phyloP scores from a whole-genome alignment of 2,113 vertebrate genomes.

The Bungarus multicinctus region DNA sequence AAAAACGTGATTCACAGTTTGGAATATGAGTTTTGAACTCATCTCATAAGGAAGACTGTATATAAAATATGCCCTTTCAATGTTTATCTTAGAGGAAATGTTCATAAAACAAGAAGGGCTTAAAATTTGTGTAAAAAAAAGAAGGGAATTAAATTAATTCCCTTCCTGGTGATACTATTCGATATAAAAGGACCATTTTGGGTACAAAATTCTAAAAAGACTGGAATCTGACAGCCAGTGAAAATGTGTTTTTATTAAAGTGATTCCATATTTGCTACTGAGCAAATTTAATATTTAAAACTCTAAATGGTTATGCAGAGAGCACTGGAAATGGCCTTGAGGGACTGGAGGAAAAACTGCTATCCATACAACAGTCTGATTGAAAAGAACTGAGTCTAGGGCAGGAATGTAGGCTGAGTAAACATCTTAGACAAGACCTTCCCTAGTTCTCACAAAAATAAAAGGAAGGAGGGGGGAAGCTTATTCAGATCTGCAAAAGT shows the following conservation, averaged over 20 bases:
- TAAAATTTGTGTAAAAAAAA: not conserved
- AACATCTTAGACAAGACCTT: too few species aligned
- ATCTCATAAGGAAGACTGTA: not conserved
- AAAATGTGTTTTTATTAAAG: not conserved
- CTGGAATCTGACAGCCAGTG: not conserved
- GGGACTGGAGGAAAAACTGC: not conserved
- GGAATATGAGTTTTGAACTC: not conserved
- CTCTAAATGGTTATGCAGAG: not conserved
- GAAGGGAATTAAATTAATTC: not conserved
- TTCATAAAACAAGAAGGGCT: not conserved
- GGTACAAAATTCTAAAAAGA: not conserved
- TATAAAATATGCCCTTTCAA: not conserved
- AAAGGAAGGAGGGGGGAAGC: not conserved
- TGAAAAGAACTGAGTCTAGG: not conserved
- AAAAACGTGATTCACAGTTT: not conserved
- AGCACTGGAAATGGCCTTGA: not conserved
- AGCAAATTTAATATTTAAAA: not conserved
- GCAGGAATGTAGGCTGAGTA: too few species aligned
- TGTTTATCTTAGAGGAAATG: not conserved
- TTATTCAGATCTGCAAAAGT: not conserved
- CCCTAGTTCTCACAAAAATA: not conserved
- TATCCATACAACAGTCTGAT: not conserved
- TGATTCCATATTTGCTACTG: not conserved
- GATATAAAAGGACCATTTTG: not conserved
- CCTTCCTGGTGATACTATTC: not conserved